Conservation (phyloP, 2,797 vertebrate species). For the Toxotes lorentzi region DNA sequence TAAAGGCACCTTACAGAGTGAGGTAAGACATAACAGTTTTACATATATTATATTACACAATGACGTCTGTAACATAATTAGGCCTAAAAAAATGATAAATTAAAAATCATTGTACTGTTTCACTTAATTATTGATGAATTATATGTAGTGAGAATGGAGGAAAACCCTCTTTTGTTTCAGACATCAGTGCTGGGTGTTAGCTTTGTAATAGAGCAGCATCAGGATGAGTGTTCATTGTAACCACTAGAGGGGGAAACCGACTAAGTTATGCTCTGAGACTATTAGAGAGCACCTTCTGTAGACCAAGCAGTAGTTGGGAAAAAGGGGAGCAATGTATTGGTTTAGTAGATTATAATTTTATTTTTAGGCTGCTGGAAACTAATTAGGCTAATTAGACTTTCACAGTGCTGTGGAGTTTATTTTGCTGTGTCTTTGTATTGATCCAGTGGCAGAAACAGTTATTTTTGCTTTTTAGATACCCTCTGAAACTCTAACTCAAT, state of each 20-base stretch:
- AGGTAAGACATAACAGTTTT: neutral
- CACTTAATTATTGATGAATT: neutral
- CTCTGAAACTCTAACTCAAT: neutral
- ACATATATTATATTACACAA: neutral
- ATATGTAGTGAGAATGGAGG: neutral
- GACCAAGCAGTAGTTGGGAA: neutral
- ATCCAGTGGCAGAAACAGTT: neutral
- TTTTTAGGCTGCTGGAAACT: conserved; percentile 11
- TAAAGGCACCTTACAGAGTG: neutral
- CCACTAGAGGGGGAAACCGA: conserved; percentile 79
- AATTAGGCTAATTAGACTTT: neutral
- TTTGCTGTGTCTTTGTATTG: neutral
- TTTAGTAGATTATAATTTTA: conserved; percentile 10
- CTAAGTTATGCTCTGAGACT: conserved; percentile 40
- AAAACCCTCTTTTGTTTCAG: neutral
- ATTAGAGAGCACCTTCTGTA: neutral
- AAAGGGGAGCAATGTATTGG: neutral
- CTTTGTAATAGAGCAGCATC: neutral
- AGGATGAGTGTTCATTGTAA: conserved; percentile 16
- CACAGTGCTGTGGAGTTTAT: neutral
- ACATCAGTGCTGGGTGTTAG: neutral
- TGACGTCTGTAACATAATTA: neutral
- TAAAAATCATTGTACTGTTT: neutral
- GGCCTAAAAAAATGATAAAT: neutral
- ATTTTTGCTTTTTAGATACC: neutral